Evolutionary conservation across 2,888 invertebrate species (phyloP).

Genomic region (Trichopria drosophilae): DNA sequence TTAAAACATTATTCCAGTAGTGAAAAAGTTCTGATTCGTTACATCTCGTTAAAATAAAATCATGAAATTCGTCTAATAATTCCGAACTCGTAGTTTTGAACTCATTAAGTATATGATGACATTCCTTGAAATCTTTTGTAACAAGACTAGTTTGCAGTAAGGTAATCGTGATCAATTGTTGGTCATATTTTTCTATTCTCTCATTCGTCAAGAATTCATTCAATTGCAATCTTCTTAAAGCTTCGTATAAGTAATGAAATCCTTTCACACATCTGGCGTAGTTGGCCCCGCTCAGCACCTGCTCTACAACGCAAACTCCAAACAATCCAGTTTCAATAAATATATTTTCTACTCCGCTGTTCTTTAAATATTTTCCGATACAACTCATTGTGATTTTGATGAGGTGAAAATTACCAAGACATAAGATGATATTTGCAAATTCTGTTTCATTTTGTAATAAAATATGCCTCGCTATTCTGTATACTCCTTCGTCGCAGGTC

Average conservation of each 20-base stretch:
- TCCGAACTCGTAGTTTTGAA: neutral
- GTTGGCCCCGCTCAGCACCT: conserved; percentile 16
- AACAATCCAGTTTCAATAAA: conserved; percentile 9
- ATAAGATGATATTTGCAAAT: conserved; percentile 10
- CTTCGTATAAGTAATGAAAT: conserved; percentile 10
- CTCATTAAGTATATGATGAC: neutral
- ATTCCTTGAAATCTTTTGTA: conserved; percentile 1
- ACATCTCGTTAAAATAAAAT: conserved; percentile 4
- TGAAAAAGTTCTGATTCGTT: conserved; percentile 4
- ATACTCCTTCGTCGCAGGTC: conserved; percentile 22
- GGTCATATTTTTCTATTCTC: conserved; percentile 1
- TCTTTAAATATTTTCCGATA: conserved; percentile 21
- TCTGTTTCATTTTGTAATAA: conserved; percentile 6
- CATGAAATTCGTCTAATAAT: conserved; percentile 1
- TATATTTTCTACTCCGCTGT: conserved; percentile 20
- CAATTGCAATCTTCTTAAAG: conserved; percentile 19
- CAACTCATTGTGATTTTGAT: conserved; percentile 7
- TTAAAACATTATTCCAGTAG: conserved; percentile 4
- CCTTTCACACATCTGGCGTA: conserved; percentile 15
- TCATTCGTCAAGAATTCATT: conserved; percentile 11
- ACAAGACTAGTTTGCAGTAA: conserved; percentile 3
- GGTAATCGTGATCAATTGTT: neutral
- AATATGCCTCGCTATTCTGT: conserved; percentile 17
- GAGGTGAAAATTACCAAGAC: conserved; percentile 18
- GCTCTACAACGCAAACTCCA: conserved; percentile 2